Conservation (phyloP, 2,888 invertebrate genomes). For the Agrochola litura region DNA sequence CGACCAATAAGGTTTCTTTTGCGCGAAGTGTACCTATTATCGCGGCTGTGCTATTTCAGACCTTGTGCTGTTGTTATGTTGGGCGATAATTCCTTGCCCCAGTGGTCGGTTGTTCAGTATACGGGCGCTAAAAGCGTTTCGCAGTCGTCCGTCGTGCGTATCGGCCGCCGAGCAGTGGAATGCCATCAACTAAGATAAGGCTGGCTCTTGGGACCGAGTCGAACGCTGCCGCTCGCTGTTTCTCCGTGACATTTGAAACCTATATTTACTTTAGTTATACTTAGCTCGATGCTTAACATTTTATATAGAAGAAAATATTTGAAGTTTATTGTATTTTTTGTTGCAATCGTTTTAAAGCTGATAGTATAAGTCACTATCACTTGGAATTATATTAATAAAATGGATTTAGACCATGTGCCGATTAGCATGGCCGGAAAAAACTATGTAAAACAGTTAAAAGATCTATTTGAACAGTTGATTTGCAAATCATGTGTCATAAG, state of each 20-base stretch:
- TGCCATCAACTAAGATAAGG: constrained; percentile 90
- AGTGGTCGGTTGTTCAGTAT: constrained; percentile 72
- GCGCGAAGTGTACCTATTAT: constrained; percentile 70
- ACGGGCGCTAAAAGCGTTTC: constrained; percentile 90
- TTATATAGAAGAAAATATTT: constrained; percentile 37
- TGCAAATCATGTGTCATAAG: constrained; percentile 19
- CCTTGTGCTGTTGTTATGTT: constrained; percentile 62
- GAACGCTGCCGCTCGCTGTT: constrained; percentile 75
- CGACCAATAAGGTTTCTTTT: constrained; percentile 87
- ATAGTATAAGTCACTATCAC: background rate
- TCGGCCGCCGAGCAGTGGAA: constrained; percentile 87
- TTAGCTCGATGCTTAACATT: constrained; percentile 55
- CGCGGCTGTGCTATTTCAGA: constrained; percentile 65
- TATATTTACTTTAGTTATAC: constrained; percentile 72
- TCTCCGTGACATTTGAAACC: constrained; percentile 78
- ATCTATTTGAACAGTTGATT: constrained; percentile 14
- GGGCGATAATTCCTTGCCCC: constrained; percentile 68
- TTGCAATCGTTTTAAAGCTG: constrained; percentile 22
- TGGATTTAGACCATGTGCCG: background rate
- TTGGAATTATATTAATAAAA: background rate
- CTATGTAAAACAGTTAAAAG: constrained; percentile 1
- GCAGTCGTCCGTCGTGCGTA: constrained; percentile 89
- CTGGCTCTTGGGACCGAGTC: constrained; percentile 79
- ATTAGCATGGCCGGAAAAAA: constrained; percentile 4
- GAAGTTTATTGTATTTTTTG: constrained; percentile 19